Base-by-base conservation (phyloP, 2,888 invertebrate species). In the Stenichneumon culpator region DNA sequence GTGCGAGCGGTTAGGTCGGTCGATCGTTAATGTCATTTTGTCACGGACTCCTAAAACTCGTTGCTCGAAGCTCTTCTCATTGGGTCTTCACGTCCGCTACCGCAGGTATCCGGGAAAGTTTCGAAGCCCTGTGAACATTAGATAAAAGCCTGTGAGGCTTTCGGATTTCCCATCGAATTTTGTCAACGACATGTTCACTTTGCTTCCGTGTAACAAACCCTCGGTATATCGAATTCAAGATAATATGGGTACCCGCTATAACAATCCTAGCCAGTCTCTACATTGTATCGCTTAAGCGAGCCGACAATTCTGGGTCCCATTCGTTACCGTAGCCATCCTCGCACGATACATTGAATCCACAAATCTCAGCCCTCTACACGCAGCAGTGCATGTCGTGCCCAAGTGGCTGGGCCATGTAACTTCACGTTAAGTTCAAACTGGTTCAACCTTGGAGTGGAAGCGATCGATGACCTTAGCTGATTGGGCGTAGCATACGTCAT, bases 401-500 rank as follows among this genome's bases (percentile, higher is more conserved):
- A 47, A 69, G 28, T 47, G 52, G 52, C 22, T 36, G 36, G 65
- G 47, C 70, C 73, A 81, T 69, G 60, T 52, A 75, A 63, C 70
- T 72, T n/a, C 19, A 54, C 54, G 70, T 72, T 80, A 80, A 84
- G 67, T 77, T 74, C 54, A 32, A 80, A 77, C 77, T 80, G 67
- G 77, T 54, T 73, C 84, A 77, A 80, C 84, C 84, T 84, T 84
- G 84, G 68, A 32, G 70, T 36, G 57, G 28, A 73, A 22, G 36
- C 80, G 84, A 84, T 84, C 84, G 84, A 84, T 84, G 77, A 84
- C 77, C 80, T 84, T 80, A 77, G 67, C 22, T 65, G 80, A 77
- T 80, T 60, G 72, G 80, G 57, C 67, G 70, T 65, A 68, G 70
- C 72, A 77, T 77, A 80, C 67, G 80, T 73, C 83, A 77, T 77